Percentiles rank a stretch among this genome's conserved stretches.
phyloP scores from a whole-genome alignment of 2,113 vertebrate genomes.

The Aspiorhynchus laticeps region DNA sequence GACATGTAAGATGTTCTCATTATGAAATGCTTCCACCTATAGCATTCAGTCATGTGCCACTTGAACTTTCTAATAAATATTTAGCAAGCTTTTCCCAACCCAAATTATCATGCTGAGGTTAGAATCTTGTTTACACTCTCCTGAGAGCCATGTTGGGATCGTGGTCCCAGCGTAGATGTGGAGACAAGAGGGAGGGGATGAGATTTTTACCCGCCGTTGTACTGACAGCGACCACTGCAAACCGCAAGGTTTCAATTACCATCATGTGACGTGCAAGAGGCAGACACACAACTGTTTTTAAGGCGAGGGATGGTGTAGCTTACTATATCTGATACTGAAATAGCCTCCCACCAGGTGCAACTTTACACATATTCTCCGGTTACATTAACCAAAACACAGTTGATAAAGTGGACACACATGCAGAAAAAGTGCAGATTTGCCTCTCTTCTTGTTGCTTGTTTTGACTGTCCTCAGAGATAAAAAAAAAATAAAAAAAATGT shows the following conservation, averaged over 20 bases:
- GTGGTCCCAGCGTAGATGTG: not conserved
- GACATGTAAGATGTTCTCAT: not conserved
- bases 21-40: not conserved
- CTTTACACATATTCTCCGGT: constrained; percentile 67
- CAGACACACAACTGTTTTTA: constrained; percentile 50
- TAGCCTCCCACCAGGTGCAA: constrained; percentile 79
- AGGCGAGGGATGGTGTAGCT: constrained; percentile 63
- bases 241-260: constrained; percentile 72
- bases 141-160: not conserved
- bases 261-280: constrained; percentile 62
- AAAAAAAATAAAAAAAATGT: constrained; percentile 65
- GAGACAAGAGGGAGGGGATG: constrained; percentile 29
- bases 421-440: constrained; percentile 67
- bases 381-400: constrained; percentile 74
- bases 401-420: constrained; percentile 62
- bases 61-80: constrained; percentile 2
- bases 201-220: constrained; percentile 40
- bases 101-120: not conserved
- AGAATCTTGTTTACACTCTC: constrained; percentile 18
- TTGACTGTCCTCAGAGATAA: constrained; percentile 14
- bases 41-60: not conserved
- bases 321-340: constrained; percentile 77
- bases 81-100: not conserved
- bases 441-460: constrained; percentile 55
- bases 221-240: constrained; percentile 65